These are phyloP conservation scores for Erebia palarica DNA, from an alignment of 2,888 invertebrate species.

Conservation along the genomic window DNA sequence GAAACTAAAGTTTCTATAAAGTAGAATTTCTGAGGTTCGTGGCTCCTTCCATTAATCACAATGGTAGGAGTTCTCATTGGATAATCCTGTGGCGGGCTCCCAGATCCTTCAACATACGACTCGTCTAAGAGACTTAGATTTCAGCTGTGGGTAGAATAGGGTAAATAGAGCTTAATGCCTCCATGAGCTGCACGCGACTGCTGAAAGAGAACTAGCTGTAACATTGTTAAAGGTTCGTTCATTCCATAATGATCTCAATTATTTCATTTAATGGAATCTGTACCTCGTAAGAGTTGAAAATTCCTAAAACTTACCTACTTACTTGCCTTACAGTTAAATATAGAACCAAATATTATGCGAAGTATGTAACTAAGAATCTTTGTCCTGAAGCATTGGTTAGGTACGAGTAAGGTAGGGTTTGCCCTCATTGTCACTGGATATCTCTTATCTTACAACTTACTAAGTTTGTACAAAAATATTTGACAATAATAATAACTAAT, in stretches of 20 bases:
- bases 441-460: no score
- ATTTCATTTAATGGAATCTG: background rate
- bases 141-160: no score
- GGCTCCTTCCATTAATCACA: no score
- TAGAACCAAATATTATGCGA: slow-evolving; percentile 12
- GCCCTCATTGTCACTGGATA: background rate
- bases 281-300: background rate
- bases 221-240: background rate
- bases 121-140: no score
- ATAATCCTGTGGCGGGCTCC: no score
- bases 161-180: no score
- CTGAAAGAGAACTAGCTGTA: background rate
- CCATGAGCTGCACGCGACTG: background rate
- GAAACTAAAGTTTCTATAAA: no score
- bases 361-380: slow-evolving; percentile 10
- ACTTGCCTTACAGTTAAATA: background rate
- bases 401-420: background rate
- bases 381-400: background rate
- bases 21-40: no score
- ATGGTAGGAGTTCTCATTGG: no score
- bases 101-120: no score
- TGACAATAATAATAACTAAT: background rate
- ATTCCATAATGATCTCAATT: slow-evolving; percentile 13
- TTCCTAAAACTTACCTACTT: background rate
- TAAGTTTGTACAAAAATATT: background rate